Conservation (phyloP, 2,888 invertebrate genomes). For the Andrena praecox region DNA sequence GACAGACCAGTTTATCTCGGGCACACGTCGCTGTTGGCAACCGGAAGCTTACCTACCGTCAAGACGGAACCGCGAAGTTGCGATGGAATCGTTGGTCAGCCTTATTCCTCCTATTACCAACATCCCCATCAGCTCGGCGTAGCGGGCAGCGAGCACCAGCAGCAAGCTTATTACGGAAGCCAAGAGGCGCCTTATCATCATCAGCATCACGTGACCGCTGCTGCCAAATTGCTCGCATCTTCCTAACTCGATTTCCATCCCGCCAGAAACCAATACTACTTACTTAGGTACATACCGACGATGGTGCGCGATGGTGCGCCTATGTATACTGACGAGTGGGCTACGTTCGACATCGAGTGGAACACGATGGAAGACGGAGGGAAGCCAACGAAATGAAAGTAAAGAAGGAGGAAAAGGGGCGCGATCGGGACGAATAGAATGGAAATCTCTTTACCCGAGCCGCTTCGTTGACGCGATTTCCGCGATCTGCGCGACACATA, state of each 20-base stretch:
- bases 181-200: conserved; percentile 92
- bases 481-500: neutral
- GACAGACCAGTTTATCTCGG: conserved; percentile 86
- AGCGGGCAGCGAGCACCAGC: conserved; percentile 80
- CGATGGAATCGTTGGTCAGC: conserved; percentile 81
- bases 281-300: too few relatives aligned
- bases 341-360: neutral
- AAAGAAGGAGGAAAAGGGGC: too few relatives aligned
- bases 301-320: too few relatives aligned
- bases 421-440: too few relatives aligned
- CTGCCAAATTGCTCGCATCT: conserved; percentile 93
- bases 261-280: too few relatives aligned
- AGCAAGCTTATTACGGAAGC: conserved; percentile 80
- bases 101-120: conserved; percentile 83
- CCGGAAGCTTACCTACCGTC: conserved; percentile 82
- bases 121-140: conserved; percentile 83
- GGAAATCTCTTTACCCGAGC: too few relatives aligned
- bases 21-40: conserved; percentile 87
- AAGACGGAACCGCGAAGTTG: conserved; percentile 84
- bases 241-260: conserved; percentile 86
- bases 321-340: neutral
- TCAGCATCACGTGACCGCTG: conserved; percentile 94
- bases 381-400: too few relatives aligned
- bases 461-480: neutral
- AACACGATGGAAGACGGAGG: too few relatives aligned